Percentiles rank a stretch among this genome's conserved stretches.
These are phyloP conservation scores for Laticauda colubrina DNA, from an alignment of 2,113 vertebrate genomes.

Conservation along the genomic window DNA sequence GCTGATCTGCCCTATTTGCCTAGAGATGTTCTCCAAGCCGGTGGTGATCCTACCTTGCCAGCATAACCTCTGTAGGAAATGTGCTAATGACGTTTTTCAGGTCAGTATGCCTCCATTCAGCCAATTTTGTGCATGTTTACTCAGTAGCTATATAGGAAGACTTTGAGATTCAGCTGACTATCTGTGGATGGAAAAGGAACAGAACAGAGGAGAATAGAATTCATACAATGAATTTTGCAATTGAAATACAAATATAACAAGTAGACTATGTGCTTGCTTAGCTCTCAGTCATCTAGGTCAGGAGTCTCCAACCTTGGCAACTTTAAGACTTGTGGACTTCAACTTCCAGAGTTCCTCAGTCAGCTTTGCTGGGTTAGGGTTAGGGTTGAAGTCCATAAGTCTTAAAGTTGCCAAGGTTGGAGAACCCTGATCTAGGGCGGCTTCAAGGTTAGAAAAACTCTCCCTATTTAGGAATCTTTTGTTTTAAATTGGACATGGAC, in stretches of 20 bases:
- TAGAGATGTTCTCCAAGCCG: slow-evolving; percentile 96
- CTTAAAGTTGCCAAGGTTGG: too few relatives aligned
- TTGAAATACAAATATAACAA: not conserved
- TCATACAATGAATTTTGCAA: not conserved
- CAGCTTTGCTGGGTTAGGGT: too few relatives aligned
- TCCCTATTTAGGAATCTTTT: not conserved
- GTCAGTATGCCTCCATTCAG: slow-evolving; percentile 54
- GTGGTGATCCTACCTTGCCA: slow-evolving; percentile 98
- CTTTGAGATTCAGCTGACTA: not conserved
- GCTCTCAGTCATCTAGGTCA: not conserved
- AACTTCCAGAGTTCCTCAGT: too few relatives aligned
- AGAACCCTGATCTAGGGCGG: too few relatives aligned
- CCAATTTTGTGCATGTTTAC: not conserved
- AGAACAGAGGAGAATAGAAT: not conserved
- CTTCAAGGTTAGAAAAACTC: not conserved
- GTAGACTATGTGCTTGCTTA: not conserved
- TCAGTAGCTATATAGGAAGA: not conserved
- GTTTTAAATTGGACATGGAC: not conserved
- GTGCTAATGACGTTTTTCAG: slow-evolving; percentile 92
- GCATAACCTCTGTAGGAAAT: slow-evolving; percentile 94
- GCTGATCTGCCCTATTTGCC: slow-evolving; percentile 95
- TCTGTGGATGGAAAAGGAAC: not conserved
- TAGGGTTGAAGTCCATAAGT: too few relatives aligned
- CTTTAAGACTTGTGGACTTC: too few relatives aligned
- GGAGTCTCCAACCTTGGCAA: too few relatives aligned